These are phyloP conservation scores for Lagria hirta DNA, from an alignment of 2,888 invertebrate genomes.

Conservation along the genomic window DNA sequence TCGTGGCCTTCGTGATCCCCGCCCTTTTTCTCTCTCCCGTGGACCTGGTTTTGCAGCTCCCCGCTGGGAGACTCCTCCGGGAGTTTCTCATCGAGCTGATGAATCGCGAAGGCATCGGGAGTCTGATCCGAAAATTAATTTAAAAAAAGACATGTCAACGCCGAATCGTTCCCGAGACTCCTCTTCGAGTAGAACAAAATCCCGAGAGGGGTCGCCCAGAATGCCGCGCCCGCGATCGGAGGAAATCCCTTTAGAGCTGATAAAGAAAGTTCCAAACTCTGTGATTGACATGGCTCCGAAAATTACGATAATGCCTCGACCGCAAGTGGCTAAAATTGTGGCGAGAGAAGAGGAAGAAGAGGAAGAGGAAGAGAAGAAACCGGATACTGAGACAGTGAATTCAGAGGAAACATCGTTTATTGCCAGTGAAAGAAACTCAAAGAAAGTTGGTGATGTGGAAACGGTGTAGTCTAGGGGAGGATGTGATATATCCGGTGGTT, in stretches of 20 bases:
- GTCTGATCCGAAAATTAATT: constrained; percentile 33
- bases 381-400: constrained; percentile 19
- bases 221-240: constrained; percentile 74
- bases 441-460: constrained; percentile 56
- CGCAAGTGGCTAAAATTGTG: constrained; percentile 45
- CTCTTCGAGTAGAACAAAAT: constrained; percentile 51
- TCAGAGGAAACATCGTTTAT: constrained; percentile 83
- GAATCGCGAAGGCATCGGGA: constrained; percentile 27
- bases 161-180: constrained; percentile 39
- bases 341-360: not conserved
- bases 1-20: constrained; percentile 46
- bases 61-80: constrained; percentile 50
- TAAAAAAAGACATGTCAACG: constrained; percentile 34
- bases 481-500: too few species aligned
- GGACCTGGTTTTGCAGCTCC: constrained; percentile 55
- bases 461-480: constrained; percentile 51
- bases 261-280: constrained; percentile 62
- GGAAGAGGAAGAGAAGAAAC: constrained; percentile 29
- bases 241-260: constrained; percentile 80
- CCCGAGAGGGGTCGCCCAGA: constrained; percentile 72
- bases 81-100: constrained; percentile 50
- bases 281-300: constrained; percentile 54
- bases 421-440: constrained; percentile 53
- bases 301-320: constrained; percentile 53
- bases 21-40: constrained; percentile 48